phyloP scores from a whole-genome alignment of 2,888 invertebrate species.

The Apodemia duryi region DNA sequence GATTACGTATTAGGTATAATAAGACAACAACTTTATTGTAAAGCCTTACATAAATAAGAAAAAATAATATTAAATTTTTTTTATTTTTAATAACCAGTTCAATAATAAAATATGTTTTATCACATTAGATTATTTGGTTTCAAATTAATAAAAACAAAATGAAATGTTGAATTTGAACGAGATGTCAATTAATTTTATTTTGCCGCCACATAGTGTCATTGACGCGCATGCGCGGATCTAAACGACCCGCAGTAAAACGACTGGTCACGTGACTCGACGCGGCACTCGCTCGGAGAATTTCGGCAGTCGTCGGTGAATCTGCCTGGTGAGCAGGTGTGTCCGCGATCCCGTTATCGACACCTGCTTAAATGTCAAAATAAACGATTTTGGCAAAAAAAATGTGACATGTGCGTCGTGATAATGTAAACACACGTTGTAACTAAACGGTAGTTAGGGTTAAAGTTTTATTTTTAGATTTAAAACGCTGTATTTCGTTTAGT shows the following conservation, averaged over 20 bases:
- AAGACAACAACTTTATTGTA: neutral
- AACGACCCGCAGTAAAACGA: constrained; percentile 80
- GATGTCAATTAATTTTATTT: constrained; percentile 41
- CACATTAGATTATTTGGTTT: neutral
- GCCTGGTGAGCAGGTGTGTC: constrained; percentile 49
- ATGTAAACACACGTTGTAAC: constrained; percentile 47
- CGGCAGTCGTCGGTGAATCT: constrained; percentile 70
- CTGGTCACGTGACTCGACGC: constrained; percentile 79
- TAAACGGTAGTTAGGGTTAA: constrained; percentile 40
- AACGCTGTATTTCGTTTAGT: constrained; percentile 40
- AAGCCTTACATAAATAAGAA: neutral
- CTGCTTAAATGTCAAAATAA: constrained; percentile 68
- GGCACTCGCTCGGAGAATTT: constrained; percentile 74
- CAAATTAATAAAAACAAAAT: neutral
- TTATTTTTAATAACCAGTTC: neutral
- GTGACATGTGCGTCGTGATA: constrained; percentile 59
- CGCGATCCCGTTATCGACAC: constrained; percentile 43
- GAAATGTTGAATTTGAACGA: neutral
- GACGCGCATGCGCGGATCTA: constrained; percentile 68
- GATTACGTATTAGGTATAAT: no score
- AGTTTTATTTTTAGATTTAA: constrained; percentile 36
- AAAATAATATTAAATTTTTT: neutral
- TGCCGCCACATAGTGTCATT: constrained; percentile 57
- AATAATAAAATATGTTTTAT: neutral
- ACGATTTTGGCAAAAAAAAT: constrained; percentile 61